Base-by-base conservation (phyloP, 92 coral and sea anemone genomes). In the Parazoanthus swiftii region DNA sequence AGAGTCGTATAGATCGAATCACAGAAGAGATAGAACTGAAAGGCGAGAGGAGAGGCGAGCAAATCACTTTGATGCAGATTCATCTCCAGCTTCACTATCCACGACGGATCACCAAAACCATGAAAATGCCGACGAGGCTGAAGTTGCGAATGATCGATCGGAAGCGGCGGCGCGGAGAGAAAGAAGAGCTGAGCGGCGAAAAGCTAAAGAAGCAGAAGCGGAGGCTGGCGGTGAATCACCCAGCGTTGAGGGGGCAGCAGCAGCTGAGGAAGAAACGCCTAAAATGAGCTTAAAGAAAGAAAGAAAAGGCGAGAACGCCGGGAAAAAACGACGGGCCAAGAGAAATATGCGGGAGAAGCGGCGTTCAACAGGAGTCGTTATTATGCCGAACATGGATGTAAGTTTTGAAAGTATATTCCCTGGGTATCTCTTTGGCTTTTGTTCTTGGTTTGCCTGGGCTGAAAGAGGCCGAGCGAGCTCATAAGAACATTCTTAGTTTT, bases 361-460 rank as follows among this genome's bases (percentile, higher is more conserved):
- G 39, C 95, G 99, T 75, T 97, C 99, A n/a, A 97, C 99, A 2
- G 99, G 99, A 42, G 99, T 97, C 68, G 99, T 97, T 70, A 97
- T 95, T 42, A 97, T 97, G 99, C 98, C 99, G 85, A 93, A 94
- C 81, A 91, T 89, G 68, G 98, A 93, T 91, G 98, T 93, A 81
- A 86, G 95, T 88, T 84, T 66, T 76, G 71, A 65, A 48, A 36
- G 56, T 29, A 54, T 78, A 76, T 42, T 72, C 29, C 86, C 42
- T 78, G 76, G 81, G 46, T 76, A 81, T 67, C 48, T 77, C 50
- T 76, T 9, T 44, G 33, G 79, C 74, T 29, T 43, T 42, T 58
- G 33, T 68, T 84, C 8, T 15, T 50, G 5, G 54, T 51, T 70
- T 39, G 38, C n/a, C 37, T 84, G 67, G 67, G 79, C 79, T 84